phyloP scores from a whole-genome alignment of 2,888 invertebrate genomes.

The Eupithecia subumbrata region DNA sequence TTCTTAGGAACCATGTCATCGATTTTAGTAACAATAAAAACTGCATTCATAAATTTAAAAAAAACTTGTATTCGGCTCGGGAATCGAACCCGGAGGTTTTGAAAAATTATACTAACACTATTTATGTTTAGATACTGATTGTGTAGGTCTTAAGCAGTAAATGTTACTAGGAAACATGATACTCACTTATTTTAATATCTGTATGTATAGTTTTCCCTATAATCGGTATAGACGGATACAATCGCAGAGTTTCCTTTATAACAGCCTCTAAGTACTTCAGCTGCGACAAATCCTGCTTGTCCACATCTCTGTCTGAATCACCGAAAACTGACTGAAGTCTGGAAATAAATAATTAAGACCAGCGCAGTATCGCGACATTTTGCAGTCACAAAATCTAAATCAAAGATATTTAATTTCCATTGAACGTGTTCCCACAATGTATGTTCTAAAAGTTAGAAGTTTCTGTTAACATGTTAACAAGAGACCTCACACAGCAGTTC shows the following conservation, averaged over 20 bases:
- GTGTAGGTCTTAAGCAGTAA: no score
- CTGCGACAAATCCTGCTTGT: conserved; percentile 40
- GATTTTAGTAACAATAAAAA: no score
- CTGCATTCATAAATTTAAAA: no score
- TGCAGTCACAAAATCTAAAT: neutral
- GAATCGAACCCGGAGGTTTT: no score
- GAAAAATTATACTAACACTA: no score
- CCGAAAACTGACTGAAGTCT: conserved; percentile 34
- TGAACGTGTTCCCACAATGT: no score
- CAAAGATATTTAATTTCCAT: no score
- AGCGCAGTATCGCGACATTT: neutral
- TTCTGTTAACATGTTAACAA: no score
- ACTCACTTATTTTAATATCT: conserved; percentile 45
- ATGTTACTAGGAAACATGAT: neutral
- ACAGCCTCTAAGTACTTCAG: conserved; percentile 44
- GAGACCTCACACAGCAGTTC: neutral
- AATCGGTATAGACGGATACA: conserved; percentile 30
- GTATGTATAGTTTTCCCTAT: conserved; percentile 26
- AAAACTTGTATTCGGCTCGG: no score
- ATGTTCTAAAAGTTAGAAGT: no score
- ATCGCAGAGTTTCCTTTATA: conserved; percentile 41
- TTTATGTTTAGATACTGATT: no score
- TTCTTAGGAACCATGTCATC: no score
- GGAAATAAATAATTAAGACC: conserved; percentile 3
- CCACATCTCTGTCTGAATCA: conserved; percentile 37